Evolutionary conservation across 2,113 vertebrate species (phyloP), one percentile per base, ranked within the genome.

Genomic region (Rhinolophus ferrumequinum): DNA sequence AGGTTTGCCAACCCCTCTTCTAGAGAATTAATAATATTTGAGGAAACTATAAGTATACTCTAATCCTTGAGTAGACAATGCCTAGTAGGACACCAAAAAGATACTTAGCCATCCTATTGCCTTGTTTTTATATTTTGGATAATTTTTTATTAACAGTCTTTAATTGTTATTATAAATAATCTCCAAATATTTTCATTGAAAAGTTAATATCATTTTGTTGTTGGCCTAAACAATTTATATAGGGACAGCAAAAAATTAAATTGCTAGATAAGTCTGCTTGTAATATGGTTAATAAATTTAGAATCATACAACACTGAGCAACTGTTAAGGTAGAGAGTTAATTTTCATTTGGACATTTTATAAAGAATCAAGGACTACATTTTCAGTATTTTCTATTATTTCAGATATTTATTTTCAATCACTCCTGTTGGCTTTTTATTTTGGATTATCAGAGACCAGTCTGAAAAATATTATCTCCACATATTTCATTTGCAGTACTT

Each of bases 271-370:
- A 79, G 28, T 15, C n/a, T 70, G 14, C 8, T 33, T 38, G 5
- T 60, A 16, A 21, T 35, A 30, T 5, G 15, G 38, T 52, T 62
- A 62, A 44, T 52, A 62, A 70, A 54, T 44, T n/a, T 35, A 38
- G 22, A 87, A 19, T 24, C 16, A 56, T 54, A 64, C 0, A 72
- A 35, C 12, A 60, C 30, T 72, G 35, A 80, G 3, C 1, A 44
- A 72, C 41, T 72, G 91, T 62, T 19, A 62, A 72, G n/a, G 9
- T 3, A 84, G 11, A 41, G 21, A 88, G 41, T 62, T 70, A n/a
- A 77, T 84, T 84, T 95, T 88, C 4, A 84, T 44, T 88, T 70
- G 21, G 22, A 93, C 77, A 70, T 44, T 70, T 54, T 83, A 88
- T 14, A n/a, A 72, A 64, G 30, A 86, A 83, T 33, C 11, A 83